Conservation (phyloP, 2,113 vertebrate genomes). For the Rhinolophus sinicus region DNA sequence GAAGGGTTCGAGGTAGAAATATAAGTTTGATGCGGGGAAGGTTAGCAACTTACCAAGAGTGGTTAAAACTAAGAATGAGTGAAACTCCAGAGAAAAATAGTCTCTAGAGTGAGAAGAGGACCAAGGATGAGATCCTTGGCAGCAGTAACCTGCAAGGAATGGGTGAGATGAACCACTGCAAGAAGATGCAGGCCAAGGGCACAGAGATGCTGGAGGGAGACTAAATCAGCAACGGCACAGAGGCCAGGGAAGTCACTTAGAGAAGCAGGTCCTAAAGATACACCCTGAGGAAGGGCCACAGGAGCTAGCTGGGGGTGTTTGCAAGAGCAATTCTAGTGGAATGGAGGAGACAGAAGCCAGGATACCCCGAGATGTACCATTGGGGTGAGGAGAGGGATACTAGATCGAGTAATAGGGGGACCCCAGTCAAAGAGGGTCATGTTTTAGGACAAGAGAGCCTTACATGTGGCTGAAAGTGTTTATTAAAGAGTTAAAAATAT, state of each 20-base stretch:
- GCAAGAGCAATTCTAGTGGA: neutral
- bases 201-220: neutral
- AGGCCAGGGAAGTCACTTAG: neutral
- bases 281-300: neutral
- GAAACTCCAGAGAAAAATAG: neutral
- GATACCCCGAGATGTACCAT: neutral
- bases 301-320: neutral
- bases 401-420: rapidly evolving
- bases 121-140: neutral
- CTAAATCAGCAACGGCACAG: rapidly evolving
- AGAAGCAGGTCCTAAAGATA: neutral
- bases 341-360: neutral
- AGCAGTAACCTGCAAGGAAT: neutral
- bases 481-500: neutral
- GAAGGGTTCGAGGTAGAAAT: neutral
- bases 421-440: neutral
- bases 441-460: neutral
- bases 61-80: neutral
- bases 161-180: neutral
- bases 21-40: neutral
- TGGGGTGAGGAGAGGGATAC: neutral
- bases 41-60: neutral
- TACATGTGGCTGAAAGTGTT: neutral
- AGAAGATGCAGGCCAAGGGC: rapidly evolving
- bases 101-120: neutral